Evolutionary conservation across 2,888 invertebrate species (phyloP).

Genomic region (Anticlea derivata): DNA sequence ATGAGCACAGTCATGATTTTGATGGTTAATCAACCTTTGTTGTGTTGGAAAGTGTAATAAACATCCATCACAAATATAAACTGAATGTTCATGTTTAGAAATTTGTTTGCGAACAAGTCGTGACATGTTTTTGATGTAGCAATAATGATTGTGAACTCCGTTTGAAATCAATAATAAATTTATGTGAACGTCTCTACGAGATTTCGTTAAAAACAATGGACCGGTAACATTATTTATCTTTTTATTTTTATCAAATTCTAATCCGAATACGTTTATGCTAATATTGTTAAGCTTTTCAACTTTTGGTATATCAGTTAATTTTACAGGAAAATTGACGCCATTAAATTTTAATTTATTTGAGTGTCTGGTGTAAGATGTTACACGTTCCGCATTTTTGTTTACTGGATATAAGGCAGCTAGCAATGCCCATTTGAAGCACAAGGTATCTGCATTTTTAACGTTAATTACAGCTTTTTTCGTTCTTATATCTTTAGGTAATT

Average conservation of each 20-base stretch:
- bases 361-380: not conserved
- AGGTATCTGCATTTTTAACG: constrained; percentile 17
- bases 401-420: constrained; percentile 10
- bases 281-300: constrained; percentile 10
- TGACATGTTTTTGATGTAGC: not conserved
- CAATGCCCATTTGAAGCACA: constrained; percentile 25
- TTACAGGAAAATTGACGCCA: constrained; percentile 8
- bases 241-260: constrained; percentile 1
- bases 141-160: not conserved
- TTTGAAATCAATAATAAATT: not conserved
- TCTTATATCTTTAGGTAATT: constrained; percentile 7
- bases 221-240: not conserved
- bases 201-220: not conserved
- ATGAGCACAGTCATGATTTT: no score
- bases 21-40: not conserved
- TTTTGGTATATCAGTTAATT: constrained; percentile 4
- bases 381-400: constrained; percentile 1
- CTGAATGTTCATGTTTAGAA: not conserved
- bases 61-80: not conserved
- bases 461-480: constrained; percentile 11
- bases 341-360: constrained; percentile 10
- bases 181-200: not conserved
- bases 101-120: not conserved
- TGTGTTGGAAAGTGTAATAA: not conserved
- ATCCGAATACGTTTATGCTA: no score